Base-by-base conservation (phyloP, 2,888 invertebrate species). In the Oscheius sp. region DNA sequence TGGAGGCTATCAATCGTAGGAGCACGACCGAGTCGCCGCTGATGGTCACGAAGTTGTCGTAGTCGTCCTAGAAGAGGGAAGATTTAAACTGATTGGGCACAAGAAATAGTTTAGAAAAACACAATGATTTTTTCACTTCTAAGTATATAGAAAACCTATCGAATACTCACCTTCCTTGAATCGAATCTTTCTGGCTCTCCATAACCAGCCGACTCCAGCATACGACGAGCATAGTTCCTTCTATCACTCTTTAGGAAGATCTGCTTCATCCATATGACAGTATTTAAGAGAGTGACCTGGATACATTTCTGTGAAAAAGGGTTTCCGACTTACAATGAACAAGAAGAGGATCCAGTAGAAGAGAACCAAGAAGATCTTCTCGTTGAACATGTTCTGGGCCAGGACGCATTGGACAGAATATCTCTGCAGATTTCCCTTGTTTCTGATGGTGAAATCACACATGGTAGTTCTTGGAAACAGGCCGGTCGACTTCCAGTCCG, bases 301-400 rank as follows among this genome's bases (percentile, higher is more conserved):
- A 58, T 2, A 59, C 5, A n/a, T 13, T 11, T 33, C 13, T 53
- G 9, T 3, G 48, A 13, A 37, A 62, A 2, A 4, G 9, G 42
- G 42, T 9, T 21, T 21, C 21, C 7, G 10, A 35, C 74, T 75
- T 29, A 74, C 75, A 13, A 65, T n/a, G 50, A 79, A 59, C 10
- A 82, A 74, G 51, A 71, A 68, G 21, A 80, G 55, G 35, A 79
- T 75, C 81, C 81, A 84, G 65, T 82, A 80, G 77, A 82, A 84
- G 29, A 84, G 79, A 5, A 80, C 76, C 1, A 82, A 70, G 73
- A 83, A 84, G 47, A 84, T 79, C 76, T 88, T 88, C 77, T 88
- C 88, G 74, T 88, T 88, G 74, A 87, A 83, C 85, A 87, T 85
- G 68, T 87, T 87, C 77, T 87, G 77, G 2, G 85, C 79, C 48